A percentile compares a stretch with the other conserved stretches of the same genome.
Evolutionary conservation across 1,140 invertebrate species (phyloP).

Genomic region (Proctacanthus coquilletti): DNA sequence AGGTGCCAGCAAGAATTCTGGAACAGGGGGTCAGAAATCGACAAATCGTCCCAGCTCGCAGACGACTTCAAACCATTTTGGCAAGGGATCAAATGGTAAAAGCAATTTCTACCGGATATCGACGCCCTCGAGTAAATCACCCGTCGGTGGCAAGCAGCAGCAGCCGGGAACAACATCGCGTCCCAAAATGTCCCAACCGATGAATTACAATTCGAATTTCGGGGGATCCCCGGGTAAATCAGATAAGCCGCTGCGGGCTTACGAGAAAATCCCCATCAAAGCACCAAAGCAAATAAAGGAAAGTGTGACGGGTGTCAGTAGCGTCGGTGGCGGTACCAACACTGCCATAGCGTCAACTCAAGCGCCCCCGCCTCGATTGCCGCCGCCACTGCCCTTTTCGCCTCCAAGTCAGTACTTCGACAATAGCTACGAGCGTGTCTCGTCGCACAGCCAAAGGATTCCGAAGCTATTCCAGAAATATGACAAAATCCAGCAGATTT

Average conservation of each 20-base stretch:
- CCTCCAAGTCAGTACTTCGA: too few species aligned
- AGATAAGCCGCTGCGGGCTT: conserved; percentile 13
- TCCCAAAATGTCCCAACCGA: conserved; percentile 2
- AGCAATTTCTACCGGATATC: conserved; percentile 9
- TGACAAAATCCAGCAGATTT: conserved; percentile 56
- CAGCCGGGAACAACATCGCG: conserved; percentile 5
- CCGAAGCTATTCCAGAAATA: conserved; percentile 57
- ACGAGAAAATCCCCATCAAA: conserved; percentile 29
- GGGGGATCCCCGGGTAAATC: conserved; percentile 8
- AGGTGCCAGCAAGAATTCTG: too few species aligned
- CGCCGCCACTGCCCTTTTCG: too few species aligned
- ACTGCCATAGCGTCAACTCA: too few species aligned
- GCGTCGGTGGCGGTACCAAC: conserved; percentile 11
- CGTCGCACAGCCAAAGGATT: conserved; percentile 29
- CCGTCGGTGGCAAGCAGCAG: not conserved
- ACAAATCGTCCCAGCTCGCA: too few species aligned
- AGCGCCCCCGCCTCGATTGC: conserved; percentile 21
- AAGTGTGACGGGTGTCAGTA: conserved; percentile 16
- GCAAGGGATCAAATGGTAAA: too few species aligned
- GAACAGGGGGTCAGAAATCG: too few species aligned
- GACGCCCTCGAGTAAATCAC: not conserved
- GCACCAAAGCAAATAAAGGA: conserved; percentile 42
- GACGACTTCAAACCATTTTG: too few species aligned
- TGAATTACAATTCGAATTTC: conserved; percentile 5
- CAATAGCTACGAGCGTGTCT: too few species aligned